These are phyloP conservation scores for Lycaena phlaeas DNA, from an alignment of 2,888 invertebrate genomes.

Conservation along the genomic window DNA sequence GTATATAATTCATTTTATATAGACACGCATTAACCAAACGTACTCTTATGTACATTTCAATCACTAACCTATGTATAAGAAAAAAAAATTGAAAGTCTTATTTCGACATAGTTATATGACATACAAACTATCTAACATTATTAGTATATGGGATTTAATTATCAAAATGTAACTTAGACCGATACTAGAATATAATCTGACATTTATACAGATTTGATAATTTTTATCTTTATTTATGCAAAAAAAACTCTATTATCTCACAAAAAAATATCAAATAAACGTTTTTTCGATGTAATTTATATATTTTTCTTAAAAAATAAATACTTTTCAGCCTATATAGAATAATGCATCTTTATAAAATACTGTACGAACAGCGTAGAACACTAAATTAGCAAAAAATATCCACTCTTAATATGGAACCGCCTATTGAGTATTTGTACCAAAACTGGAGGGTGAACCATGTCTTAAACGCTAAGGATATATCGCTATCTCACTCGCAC, in stretches of 20 bases:
- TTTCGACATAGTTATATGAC: slow-evolving; percentile 4
- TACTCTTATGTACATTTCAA: slow-evolving; percentile 8
- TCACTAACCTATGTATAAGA: slow-evolving; percentile 5
- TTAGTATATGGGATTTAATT: background rate
- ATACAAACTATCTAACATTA: slow-evolving; percentile 9
- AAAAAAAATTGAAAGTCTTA: slow-evolving; percentile 9
- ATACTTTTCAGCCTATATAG: background rate
- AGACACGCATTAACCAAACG: background rate
- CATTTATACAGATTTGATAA: background rate
- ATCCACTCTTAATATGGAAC: slow-evolving; percentile 37
- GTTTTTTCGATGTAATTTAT: background rate
- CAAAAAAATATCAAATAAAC: too few relatives aligned
- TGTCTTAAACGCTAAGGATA: slow-evolving; percentile 35
- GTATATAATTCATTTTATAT: background rate
- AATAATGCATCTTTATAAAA: background rate
- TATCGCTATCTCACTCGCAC: slow-evolving; percentile 53
- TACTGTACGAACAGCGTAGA: slow-evolving; percentile 2
- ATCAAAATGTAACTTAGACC: slow-evolving; percentile 5
- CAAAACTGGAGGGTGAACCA: slow-evolving; percentile 47
- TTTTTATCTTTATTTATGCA: too few relatives aligned
- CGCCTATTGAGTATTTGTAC: slow-evolving; percentile 68
- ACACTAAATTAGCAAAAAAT: slow-evolving; percentile 36
- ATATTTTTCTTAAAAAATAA: background rate
- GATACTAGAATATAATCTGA: slow-evolving; percentile 2
- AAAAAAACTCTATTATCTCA: too few relatives aligned